phyloP scores from a whole-genome alignment of 2,888 invertebrate species.

The Aleiodes leptofemur region DNA sequence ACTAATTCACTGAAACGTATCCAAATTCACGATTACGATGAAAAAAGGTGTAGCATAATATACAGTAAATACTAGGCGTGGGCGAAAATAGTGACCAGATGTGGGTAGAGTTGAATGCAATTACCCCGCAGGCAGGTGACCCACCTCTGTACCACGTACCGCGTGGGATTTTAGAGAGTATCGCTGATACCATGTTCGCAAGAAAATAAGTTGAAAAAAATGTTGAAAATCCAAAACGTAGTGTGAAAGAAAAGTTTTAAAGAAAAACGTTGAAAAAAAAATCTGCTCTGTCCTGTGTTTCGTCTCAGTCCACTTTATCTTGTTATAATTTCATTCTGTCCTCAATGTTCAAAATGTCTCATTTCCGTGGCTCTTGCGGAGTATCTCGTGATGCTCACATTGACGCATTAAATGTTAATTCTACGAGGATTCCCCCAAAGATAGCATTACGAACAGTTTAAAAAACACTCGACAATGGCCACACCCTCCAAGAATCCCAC shows the following conservation, averaged over 20 bases:
- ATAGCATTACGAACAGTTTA: conserved; percentile 12
- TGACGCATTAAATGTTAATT: conserved; percentile 31
- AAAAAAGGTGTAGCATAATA: conserved; percentile 7
- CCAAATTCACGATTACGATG: too few relatives aligned
- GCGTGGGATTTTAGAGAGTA: conserved; percentile 60
- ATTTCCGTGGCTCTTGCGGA: conserved; percentile 14
- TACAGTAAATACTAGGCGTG: conserved; percentile 13
- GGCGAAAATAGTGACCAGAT: conserved; percentile 38
- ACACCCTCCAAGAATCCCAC: conserved; percentile 24
- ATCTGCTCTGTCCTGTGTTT: background rate
- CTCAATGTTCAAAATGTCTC: conserved; percentile 19
- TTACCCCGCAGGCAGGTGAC: conserved; percentile 59
- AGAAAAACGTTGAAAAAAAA: too few relatives aligned
- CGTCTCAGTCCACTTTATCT: background rate
- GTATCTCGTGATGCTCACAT: conserved; percentile 14
- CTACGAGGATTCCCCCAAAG: background rate
- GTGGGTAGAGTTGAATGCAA: conserved; percentile 59
- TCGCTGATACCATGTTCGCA: conserved; percentile 33
- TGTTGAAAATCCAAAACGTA: conserved; percentile 6
- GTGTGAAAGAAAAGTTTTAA: conserved; percentile 12
- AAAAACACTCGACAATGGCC: conserved; percentile 12
- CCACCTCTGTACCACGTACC: conserved; percentile 54
- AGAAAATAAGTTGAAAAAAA: conserved; percentile 26
- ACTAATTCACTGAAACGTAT: too few relatives aligned
- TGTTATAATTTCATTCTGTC: background rate